Evolutionary conservation across 2,113 vertebrate species (phyloP).

Genomic region (Oxygymnocypris stewartii): DNA sequence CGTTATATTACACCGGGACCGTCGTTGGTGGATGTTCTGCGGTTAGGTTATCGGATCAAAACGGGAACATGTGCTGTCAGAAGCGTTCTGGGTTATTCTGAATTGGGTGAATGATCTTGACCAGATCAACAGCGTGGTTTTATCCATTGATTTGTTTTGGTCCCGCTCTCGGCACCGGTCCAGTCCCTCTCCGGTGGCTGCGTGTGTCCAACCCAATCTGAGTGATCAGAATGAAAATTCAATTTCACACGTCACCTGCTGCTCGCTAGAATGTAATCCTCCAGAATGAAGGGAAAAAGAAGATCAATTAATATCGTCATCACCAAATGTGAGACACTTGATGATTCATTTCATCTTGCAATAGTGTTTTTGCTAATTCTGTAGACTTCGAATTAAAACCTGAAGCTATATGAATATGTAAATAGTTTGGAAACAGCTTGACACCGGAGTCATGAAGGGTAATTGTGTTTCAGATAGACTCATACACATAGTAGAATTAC

Average conservation of each 20-base stretch:
- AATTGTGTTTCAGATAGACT: constrained; percentile 38
- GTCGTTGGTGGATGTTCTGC: not conserved
- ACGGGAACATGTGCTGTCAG: not conserved
- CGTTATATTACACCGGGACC: not conserved
- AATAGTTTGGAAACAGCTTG: not conserved
- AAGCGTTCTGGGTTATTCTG: not conserved
- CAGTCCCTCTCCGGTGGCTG: not conserved
- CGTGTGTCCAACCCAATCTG: constrained; percentile 38
- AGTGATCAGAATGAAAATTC: constrained; percentile 49
- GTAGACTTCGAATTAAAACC: not conserved
- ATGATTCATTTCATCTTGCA: not conserved
- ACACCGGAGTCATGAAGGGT: constrained; percentile 24
- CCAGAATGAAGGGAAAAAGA: not conserved
- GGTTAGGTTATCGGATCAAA: not conserved
- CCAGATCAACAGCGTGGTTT: constrained; percentile 6
- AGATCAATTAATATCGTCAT: not conserved
- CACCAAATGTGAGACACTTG: not conserved
- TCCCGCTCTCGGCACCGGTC: constrained; percentile 26
- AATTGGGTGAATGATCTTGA: constrained; percentile 21
- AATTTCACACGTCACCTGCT: constrained; percentile 61
- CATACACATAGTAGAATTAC: not conserved
- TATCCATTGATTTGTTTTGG: constrained; percentile 25
- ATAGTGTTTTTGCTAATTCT: not conserved
- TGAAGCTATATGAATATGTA: not conserved
- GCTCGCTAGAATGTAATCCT: constrained; percentile 43